Percentiles rank a stretch among this genome's conserved stretches.
phyloP scores from a whole-genome alignment of 2,797 vertebrate species.

The Tympanoctomys barrerae region DNA sequence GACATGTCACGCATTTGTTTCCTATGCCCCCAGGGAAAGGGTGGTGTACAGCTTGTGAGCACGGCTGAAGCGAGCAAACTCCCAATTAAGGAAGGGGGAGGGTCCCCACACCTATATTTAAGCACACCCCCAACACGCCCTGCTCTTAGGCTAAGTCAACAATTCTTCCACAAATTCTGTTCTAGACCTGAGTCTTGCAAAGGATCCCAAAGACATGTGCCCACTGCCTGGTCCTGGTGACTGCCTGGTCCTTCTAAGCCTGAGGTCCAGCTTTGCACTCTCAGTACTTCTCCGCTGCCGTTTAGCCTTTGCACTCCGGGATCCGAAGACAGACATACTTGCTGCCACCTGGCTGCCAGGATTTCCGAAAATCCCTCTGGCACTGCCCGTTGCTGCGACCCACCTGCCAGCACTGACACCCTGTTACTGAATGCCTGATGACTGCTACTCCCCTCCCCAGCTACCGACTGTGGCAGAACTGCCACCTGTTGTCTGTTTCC shows the following conservation, averaged over 20 bases:
- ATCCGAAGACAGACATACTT: neutral
- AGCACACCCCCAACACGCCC: neutral
- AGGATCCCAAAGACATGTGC: neutral
- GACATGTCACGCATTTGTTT: neutral
- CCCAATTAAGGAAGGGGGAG: neutral
- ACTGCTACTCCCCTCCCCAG: neutral
- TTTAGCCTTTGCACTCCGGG: neutral
- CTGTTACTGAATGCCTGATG: conserved; percentile 20
- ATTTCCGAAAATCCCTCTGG: neutral
- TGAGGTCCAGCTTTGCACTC: neutral
- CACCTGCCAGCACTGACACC: conserved; percentile 53
- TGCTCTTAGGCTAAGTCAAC: neutral
- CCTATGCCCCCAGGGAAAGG: neutral
- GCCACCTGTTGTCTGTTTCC: conserved; percentile 74
- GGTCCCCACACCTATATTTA: neutral
- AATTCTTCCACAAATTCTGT: neutral
- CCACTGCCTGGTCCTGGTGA: neutral
- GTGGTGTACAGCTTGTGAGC: neutral
- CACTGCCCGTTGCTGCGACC: neutral
- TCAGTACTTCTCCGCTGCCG: too few relatives aligned
- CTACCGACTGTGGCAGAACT: neutral
- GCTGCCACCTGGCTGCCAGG: neutral
- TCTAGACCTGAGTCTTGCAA: neutral
- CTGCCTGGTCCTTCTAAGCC: neutral
- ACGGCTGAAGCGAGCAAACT: neutral